These are phyloP conservation scores for Pangasius sanitwongsei DNA, from an alignment of 2,797 vertebrate genomes.

Conservation along the genomic window DNA sequence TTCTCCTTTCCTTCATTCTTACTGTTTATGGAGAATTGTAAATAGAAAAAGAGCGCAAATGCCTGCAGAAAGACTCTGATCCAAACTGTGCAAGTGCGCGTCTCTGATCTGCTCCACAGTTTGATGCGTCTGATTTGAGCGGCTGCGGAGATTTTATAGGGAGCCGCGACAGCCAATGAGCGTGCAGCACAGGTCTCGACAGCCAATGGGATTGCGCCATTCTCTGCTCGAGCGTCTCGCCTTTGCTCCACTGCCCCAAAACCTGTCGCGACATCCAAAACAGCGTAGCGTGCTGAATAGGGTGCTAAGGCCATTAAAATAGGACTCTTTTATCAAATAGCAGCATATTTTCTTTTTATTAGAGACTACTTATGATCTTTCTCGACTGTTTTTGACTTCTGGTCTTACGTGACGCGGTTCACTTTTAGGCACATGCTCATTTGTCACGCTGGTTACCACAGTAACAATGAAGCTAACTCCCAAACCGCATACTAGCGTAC, in stretches of 20 bases:
- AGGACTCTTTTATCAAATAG: neutral
- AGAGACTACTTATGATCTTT: neutral
- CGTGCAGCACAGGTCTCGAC: conserved; percentile 7
- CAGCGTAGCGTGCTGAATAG: neutral
- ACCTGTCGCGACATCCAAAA: conserved; percentile 25
- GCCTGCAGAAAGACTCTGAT: conserved; percentile 19
- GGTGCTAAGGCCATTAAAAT: too few relatives aligned
- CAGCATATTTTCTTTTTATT: neutral
- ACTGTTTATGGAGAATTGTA: neutral
- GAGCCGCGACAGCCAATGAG: conserved; percentile 37
- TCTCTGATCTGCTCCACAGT: neutral
- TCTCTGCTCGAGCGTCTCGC: conserved; percentile 55
- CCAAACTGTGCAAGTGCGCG: conserved; percentile 9
- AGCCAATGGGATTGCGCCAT: conserved; percentile 71
- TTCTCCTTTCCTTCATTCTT: conserved; percentile 90
- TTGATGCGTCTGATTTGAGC: conserved; percentile 70
- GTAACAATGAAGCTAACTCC: neutral
- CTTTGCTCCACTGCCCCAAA: conserved; percentile 47
- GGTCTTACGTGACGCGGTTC: neutral
- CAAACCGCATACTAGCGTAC: neutral
- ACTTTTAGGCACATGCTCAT: neutral
- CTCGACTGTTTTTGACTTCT: neutral
- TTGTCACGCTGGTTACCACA: neutral
- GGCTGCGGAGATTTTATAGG: conserved; percentile 70
- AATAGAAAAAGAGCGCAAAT: neutral